Evolutionary conservation across 2,113 vertebrate species (phyloP).

Genomic region (Nycticebus coucang): DNA sequence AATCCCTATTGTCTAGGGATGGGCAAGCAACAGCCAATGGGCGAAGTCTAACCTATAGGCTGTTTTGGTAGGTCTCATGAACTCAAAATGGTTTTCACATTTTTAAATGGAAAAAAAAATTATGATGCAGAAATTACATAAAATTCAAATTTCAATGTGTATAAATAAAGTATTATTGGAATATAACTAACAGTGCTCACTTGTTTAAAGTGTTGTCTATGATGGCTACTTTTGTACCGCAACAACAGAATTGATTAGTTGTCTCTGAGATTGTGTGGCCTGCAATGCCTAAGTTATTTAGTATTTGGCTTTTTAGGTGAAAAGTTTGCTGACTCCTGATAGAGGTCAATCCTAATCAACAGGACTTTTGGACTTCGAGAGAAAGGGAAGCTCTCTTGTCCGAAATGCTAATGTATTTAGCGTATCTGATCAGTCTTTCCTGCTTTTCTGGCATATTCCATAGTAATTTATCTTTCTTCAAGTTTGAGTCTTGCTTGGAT

Average conservation of each 20-base stretch:
- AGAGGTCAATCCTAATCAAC: background rate
- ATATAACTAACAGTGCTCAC: background rate
- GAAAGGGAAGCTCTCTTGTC: background rate
- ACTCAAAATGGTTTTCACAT: background rate
- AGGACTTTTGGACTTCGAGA: background rate
- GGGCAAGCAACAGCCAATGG: background rate
- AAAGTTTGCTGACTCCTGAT: background rate
- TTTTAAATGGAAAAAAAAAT: background rate
- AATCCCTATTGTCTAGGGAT: background rate
- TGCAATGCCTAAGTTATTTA: background rate
- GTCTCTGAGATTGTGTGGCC: background rate
- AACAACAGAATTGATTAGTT: background rate
- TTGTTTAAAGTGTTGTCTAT: background rate
- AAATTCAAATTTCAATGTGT: background rate
- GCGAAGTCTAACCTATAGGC: background rate
- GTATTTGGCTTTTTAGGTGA: background rate
- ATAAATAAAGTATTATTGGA: background rate
- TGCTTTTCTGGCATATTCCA: background rate
- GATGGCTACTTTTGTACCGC: background rate
- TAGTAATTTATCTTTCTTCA: conserved; percentile 10
- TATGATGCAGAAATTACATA: background rate
- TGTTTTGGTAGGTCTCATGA: background rate
- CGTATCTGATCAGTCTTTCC: background rate
- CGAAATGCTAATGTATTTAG: background rate
- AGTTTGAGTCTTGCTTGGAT: conserved; percentile 12